Evolutionary conservation across 2,888 invertebrate genomes (phyloP), one percentile per base, ranked within the genome.

Genomic region (Trissoscelio sp.): DNA sequence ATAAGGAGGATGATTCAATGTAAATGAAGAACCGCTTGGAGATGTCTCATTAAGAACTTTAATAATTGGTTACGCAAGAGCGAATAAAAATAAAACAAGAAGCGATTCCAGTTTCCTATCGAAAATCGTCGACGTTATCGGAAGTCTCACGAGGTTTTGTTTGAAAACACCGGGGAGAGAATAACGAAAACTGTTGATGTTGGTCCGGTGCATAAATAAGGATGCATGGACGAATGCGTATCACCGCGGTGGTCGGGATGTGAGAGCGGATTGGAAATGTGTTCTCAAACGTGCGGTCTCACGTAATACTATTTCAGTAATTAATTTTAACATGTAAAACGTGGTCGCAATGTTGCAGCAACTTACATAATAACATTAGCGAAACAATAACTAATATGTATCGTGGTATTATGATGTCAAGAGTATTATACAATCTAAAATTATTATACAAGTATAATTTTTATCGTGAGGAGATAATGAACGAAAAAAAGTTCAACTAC

Each of bases 31-130:
- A 57, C 11, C 18, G 16, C 12, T 34, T 39, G 42, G 53, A 34
- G 44, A 34, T 69, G 34, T 74, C 37, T 74, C 57, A 28, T 74
- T 73, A 62, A 22, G 9, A 64, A 66, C 22, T 57, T 55, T 22
- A 57, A 64, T 72, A 64, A 74, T 64, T 64, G 57, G 37, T 74
- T 57, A 57, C 46, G 57, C 55, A 74, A 74, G 44, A 37, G 12
- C 0, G 46, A 46, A 37, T 34, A 3, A 34, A 37, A 64, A 34
- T 46, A 37, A 44, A 37, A 46, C 6, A 31, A 7, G 9, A 46
- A 34, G 37, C 6, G 34, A 31, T 39, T 31, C 7, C 34, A 55
- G 28, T 39, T 72, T 72, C 51, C 57, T 46, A 5, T 39, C 18
- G 24, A 55, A 44, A 55, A 44, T 31, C 34, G 22, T 22, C 51